Evolutionary conservation across 2,888 invertebrate species (phyloP).

Genomic region (Hyles lineata): DNA sequence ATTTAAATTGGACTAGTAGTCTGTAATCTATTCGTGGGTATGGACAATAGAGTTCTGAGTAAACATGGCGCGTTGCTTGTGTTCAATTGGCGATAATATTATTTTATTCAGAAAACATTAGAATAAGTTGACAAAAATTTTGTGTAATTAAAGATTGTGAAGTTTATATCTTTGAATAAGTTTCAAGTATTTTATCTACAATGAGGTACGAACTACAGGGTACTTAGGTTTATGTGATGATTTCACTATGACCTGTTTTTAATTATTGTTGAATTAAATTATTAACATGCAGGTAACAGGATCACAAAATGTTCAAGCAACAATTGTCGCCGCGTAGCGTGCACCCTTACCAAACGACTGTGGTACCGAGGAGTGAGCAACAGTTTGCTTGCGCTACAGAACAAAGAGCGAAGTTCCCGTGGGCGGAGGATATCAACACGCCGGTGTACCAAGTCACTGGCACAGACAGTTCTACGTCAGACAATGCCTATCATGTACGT

Average conservation of each 20-base stretch:
- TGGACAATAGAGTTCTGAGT: background rate
- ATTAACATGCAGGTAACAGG: slow-evolving; percentile 34
- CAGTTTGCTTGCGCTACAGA: slow-evolving; percentile 75
- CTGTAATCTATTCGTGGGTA: no score
- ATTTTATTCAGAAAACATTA: background rate
- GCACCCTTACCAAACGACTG: slow-evolving; percentile 81
- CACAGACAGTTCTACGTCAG: slow-evolving; percentile 81
- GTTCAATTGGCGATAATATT: background rate
- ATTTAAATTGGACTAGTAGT: no score
- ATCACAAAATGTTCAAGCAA: slow-evolving; percentile 76
- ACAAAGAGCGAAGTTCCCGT: slow-evolving; percentile 80
- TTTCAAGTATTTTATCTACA: slow-evolving; percentile 25
- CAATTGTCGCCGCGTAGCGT: slow-evolving; percentile 76
- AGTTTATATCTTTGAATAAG: background rate
- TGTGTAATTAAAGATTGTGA: background rate
- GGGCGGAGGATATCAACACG: slow-evolving; percentile 74
- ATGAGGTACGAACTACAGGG: slow-evolving; percentile 38
- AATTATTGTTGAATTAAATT: slow-evolving; percentile 36
- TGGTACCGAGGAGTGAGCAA: slow-evolving; percentile 77
- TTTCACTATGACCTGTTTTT: slow-evolving; percentile 36
- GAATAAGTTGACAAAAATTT: background rate
- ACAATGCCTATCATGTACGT: slow-evolving; percentile 78
- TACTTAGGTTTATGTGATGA: background rate
- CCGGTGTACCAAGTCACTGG: slow-evolving; percentile 74
- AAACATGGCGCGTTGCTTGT: slow-evolving; percentile 17